Evolutionary conservation across 2,113 vertebrate species (phyloP).

Genomic region (Pseudonaja textilis): DNA sequence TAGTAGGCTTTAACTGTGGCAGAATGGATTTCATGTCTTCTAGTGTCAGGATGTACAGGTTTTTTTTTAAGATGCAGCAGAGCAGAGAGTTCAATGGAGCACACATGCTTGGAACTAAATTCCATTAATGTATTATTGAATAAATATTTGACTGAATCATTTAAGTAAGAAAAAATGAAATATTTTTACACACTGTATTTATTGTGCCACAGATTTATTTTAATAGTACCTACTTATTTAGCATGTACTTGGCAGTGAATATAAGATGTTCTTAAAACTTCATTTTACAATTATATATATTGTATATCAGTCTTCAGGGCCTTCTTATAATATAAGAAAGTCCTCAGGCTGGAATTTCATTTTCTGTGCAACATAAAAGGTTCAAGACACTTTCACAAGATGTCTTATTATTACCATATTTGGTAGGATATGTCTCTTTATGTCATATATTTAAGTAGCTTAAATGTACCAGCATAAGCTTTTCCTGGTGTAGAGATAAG

Average conservation of each 20-base stretch:
- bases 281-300: not conserved
- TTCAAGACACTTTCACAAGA: not conserved
- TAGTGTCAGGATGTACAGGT: not conserved
- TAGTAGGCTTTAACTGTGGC: not conserved
- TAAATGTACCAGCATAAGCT: not conserved
- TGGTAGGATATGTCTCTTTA: not conserved
- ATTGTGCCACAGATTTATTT: not conserved
- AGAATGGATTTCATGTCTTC: not conserved
- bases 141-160: not conserved
- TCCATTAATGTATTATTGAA: not conserved
- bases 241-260: not conserved
- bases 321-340: not conserved
- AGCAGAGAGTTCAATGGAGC: not conserved
- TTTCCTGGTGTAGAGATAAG: not conserved
- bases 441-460: not conserved
- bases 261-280: not conserved
- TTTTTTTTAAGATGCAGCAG: not conserved
- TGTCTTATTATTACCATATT: not conserved
- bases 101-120: not conserved
- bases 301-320: not conserved
- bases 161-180: not conserved
- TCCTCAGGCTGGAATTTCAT: not conserved
- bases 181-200: not conserved
- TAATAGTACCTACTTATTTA: not conserved
- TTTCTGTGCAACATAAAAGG: not conserved